A percentile compares a stretch with the other conserved stretches of the same genome.
phyloP scores from a whole-genome alignment of 2,113 vertebrate genomes.

The Balaeniceps rex region DNA sequence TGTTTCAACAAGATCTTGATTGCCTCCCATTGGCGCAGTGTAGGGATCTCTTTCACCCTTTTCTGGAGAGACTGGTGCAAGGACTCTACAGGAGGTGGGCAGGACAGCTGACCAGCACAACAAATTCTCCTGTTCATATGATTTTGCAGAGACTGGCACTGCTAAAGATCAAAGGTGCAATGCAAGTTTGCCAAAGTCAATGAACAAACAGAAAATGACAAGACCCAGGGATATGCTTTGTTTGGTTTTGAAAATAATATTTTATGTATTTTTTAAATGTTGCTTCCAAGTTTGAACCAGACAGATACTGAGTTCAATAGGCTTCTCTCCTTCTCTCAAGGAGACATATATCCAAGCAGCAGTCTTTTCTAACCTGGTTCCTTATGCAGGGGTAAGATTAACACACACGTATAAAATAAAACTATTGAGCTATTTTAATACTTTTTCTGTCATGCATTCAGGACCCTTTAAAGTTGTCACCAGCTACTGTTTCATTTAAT shows the following conservation, averaged over 20 bases:
- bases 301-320: neutral
- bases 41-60: neutral
- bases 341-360: neutral
- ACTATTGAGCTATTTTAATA: constrained; percentile 73
- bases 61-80: neutral
- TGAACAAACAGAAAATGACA: neutral
- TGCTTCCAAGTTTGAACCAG: neutral
- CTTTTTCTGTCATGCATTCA: constrained; percentile 66
- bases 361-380: constrained; percentile 30
- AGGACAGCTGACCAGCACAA: neutral
- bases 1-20: neutral
- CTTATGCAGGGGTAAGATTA: constrained; percentile 56
- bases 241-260: neutral
- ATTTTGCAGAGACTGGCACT: neutral
- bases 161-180: neutral
- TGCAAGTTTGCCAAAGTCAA: neutral
- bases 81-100: neutral
- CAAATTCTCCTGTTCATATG: neutral
- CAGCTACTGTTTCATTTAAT: constrained; percentile 75
- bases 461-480: constrained; percentile 69
- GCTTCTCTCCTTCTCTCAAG: neutral
- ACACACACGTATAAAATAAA: constrained; percentile 55
- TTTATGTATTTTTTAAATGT: neutral
- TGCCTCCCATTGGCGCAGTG: neutral
- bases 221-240: neutral